Evolutionary conservation across 2,888 invertebrate species (phyloP).

Genomic region (Watsonalla binaria): DNA sequence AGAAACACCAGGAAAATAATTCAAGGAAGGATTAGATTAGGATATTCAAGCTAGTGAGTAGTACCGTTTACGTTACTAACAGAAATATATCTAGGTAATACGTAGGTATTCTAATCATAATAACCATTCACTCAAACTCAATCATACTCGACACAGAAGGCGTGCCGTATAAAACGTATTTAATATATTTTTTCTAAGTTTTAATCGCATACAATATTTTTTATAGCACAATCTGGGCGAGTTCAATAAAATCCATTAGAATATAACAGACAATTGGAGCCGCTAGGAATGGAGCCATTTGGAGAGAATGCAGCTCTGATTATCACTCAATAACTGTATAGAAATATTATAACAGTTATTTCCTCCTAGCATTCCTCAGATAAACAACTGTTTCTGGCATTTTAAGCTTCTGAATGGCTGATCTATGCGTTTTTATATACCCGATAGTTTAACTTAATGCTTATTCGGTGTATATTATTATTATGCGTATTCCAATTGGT

Average conservation of each 20-base stretch:
- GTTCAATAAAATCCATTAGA: background rate
- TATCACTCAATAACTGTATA: constrained; percentile 1
- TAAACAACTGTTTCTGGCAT: background rate
- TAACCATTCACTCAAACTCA: too few species aligned
- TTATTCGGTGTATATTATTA: too few species aligned
- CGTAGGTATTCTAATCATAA: too few species aligned
- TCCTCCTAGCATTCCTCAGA: background rate
- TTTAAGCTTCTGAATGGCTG: background rate
- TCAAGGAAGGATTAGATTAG: too few species aligned
- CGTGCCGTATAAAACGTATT: too few species aligned
- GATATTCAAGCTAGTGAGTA: too few species aligned
- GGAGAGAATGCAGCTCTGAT: constrained; percentile 1
- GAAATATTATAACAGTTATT: constrained; percentile 2
- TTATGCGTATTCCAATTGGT: too few species aligned
- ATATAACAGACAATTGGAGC: background rate
- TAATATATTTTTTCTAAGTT: too few species aligned
- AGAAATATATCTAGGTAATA: too few species aligned
- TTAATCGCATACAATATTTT: background rate
- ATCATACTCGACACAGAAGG: too few species aligned
- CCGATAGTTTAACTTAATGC: background rate
- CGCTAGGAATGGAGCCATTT: background rate
- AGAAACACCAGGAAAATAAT: too few species aligned
- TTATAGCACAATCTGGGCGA: background rate
- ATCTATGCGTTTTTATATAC: background rate
- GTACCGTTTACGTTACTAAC: too few species aligned